Conservation (phyloP, 37 sponge, comb jelly and placozoan genomes). For the Petrosia ficiformis region DNA sequence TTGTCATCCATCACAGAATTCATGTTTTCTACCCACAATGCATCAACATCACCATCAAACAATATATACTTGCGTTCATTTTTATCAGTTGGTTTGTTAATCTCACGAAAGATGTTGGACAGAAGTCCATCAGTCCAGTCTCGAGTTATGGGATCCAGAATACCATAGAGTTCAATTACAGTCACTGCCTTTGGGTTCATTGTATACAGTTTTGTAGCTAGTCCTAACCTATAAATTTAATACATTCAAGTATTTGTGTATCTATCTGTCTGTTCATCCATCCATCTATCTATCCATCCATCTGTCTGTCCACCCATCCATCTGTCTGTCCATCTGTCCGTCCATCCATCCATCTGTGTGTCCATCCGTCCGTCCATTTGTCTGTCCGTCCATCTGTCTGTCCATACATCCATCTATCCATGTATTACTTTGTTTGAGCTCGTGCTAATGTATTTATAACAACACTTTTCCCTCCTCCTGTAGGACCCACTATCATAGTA, state of each 20-base stretch:
- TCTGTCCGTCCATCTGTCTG: no score
- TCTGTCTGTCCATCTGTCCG: no score
- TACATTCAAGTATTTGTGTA: neutral
- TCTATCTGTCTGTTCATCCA: no score
- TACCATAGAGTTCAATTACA: constrained; percentile 98
- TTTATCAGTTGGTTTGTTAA: constrained; percentile 98
- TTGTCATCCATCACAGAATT: constrained; percentile 99
- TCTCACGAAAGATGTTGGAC: constrained; percentile 98
- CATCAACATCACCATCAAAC: constrained; percentile 99
- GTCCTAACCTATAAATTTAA: constrained; percentile 57
- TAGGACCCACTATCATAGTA: constrained; percentile 97
- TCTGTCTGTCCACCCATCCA: no score
- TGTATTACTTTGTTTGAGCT: constrained; percentile 97
- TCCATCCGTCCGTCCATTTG: no score
- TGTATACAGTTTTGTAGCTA: constrained; percentile 86
- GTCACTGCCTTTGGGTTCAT: constrained; percentile 96
- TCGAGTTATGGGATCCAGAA: constrained; percentile 95
- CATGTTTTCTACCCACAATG: constrained; percentile 99
- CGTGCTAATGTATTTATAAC: constrained; percentile 94
- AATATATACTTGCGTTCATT: constrained; percentile 92
- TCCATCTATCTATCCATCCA: no score
- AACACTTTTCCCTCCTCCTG: constrained; percentile 98
- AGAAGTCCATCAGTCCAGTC: constrained; percentile 99
- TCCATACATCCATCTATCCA: no score
- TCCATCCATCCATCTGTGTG: no score